Percentiles rank a stretch among this genome's conserved stretches.
phyloP scores from a whole-genome alignment of 1,140 invertebrate genomes.

The Drosophila mojavensis region DNA sequence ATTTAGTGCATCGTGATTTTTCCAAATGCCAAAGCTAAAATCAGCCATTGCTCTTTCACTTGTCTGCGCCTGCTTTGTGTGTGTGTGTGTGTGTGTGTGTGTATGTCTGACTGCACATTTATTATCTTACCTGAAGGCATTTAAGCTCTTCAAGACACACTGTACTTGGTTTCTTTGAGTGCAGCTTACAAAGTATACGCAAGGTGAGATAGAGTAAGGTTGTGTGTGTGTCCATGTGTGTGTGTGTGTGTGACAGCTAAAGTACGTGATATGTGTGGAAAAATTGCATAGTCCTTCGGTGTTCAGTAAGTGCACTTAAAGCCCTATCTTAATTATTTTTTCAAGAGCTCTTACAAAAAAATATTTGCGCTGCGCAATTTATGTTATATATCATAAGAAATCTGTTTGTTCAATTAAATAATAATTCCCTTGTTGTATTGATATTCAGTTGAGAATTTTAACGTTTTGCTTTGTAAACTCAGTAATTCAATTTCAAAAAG shows the following conservation, averaged over 20 bases:
- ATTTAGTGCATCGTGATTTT: slow-evolving; percentile 76
- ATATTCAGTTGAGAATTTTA: too few species aligned
- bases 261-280: slow-evolving; percentile 9
- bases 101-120: slow-evolving; percentile 82
- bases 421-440: too few species aligned
- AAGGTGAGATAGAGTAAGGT: neutral
- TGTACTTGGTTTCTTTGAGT: slow-evolving; percentile 41
- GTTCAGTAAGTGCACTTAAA: slow-evolving; percentile 11
- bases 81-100: neutral
- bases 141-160: slow-evolving; percentile 61
- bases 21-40: slow-evolving; percentile 73
- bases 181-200: slow-evolving; percentile 4
- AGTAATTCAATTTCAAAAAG: too few species aligned
- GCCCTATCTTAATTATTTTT: slow-evolving; percentile 7
- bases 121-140: slow-evolving; percentile 80
- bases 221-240: slow-evolving; percentile 14
- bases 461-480: too few species aligned
- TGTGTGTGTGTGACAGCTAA: slow-evolving; percentile 28
- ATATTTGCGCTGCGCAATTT: neutral
- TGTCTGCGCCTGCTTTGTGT: slow-evolving; percentile 27
- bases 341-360: neutral
- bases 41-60: slow-evolving; percentile 64
- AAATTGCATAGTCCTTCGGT: slow-evolving; percentile 14
- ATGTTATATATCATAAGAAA: neutral
- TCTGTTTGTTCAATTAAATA: neutral